Evolutionary conservation across 2,113 vertebrate species (phyloP).

Genomic region (Calyptomena viridis): DNA sequence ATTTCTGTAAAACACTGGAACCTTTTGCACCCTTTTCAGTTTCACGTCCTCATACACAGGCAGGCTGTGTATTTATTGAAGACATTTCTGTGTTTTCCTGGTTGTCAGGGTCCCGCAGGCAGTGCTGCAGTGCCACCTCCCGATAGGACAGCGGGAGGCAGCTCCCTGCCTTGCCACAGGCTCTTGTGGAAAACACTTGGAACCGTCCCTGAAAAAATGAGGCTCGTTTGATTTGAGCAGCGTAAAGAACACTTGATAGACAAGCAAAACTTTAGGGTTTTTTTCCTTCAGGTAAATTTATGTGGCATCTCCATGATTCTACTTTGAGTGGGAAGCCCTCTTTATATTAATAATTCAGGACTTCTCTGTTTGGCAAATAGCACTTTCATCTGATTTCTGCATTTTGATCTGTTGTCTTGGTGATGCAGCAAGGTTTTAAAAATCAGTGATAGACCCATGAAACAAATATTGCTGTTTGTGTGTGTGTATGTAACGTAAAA

Average conservation of each 20-base stretch:
- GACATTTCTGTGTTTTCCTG: neutral
- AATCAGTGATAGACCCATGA: neutral
- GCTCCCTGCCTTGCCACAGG: neutral
- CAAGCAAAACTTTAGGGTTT: neutral
- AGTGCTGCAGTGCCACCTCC: slow-evolving; percentile 51
- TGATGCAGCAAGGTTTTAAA: neutral
- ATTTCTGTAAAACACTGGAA: neutral
- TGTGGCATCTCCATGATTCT: neutral
- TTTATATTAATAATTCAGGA: neutral
- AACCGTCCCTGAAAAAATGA: neutral
- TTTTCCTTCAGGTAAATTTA: neutral
- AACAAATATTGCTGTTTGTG: neutral
- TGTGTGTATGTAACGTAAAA: neutral
- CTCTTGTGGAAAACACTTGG: neutral
- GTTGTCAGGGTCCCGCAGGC: rapidly evolving
- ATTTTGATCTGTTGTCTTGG: neutral
- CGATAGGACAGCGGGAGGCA: neutral
- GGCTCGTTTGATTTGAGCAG: neutral
- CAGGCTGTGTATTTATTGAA: neutral
- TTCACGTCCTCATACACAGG: neutral
- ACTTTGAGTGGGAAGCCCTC: neutral
- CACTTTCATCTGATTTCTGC: neutral
- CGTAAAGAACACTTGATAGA: neutral
- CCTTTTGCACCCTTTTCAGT: neutral
- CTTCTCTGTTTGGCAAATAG: neutral